Evolutionary conservation across 2,888 invertebrate genomes (phyloP), one percentile per base, ranked within the genome.

Genomic region (Girardia tigrina): DNA sequence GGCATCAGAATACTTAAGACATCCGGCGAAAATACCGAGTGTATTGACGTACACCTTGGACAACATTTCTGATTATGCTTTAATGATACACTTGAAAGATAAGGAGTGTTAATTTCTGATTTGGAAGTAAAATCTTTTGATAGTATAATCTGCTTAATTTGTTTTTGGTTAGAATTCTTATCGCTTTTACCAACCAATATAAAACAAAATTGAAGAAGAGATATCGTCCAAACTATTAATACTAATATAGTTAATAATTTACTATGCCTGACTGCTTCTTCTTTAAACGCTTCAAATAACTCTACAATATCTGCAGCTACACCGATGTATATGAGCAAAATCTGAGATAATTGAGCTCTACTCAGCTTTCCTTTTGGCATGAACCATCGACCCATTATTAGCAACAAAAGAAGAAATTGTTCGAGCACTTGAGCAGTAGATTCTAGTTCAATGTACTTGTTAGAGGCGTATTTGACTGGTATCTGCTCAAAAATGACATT

Each of bases 261-360:
- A 81, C 91, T 90, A 0, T 89, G 80, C 23, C 79, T 75, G 29
- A 83, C 84, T 79, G 79, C 79, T 8, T 83, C 81, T 75, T 84
- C 83, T 73, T 83, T 92, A 87, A 94, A 94, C 0, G 93, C 92
- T 84, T 94, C 94, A 85, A 94, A 94, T 86, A 94, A 93, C 84
- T 94, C 94, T 73, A 94, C 93, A 74, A 94, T 94, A 83, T 92
- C 94, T 0, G 94, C 93, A 0, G 94, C 93, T 0, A 92, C 93
- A 28, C 92, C 91, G 88, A 83, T 85, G 80, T 86, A 87, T 0
- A 94, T 94, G 71, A 94, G 86, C 0, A 94, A 85, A 14, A 94
- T 86, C 81, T 94, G 94, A 74, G 92, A 92, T 12, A 94, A 87
- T 85, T 94, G 93, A 82, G 94, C 94, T 74, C 93, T 88, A 0